Evolutionary conservation across 1,140 invertebrate species (phyloP).

Genomic region (Drosophila dunni): DNA sequence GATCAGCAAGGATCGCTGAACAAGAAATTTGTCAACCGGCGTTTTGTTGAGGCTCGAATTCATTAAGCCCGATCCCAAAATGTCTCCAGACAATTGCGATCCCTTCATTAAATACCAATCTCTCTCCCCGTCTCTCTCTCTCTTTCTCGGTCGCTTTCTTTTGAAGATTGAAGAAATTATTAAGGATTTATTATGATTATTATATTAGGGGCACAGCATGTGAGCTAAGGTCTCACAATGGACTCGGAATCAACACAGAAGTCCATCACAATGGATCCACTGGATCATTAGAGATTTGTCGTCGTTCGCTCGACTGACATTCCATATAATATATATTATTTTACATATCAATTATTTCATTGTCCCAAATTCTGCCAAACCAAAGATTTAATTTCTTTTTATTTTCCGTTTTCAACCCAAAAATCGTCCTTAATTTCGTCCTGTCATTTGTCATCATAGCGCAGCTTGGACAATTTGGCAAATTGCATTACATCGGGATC

Average conservation of each 20-base stretch:
- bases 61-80: slow-evolving; percentile 62
- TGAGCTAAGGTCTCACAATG: slow-evolving; percentile 18
- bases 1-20: slow-evolving; percentile 66
- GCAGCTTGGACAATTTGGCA: slow-evolving; percentile 46
- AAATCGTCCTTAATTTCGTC: slow-evolving; percentile 35
- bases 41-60: slow-evolving; percentile 62
- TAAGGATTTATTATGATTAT: slow-evolving; percentile 84
- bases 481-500: slow-evolving; percentile 52
- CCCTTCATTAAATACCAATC: slow-evolving; percentile 79
- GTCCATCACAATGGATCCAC: slow-evolving; percentile 16
- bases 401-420: slow-evolving; percentile 26
- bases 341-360: slow-evolving; percentile 83
- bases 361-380: slow-evolving; percentile 34
- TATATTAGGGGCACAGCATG: slow-evolving; percentile 81
- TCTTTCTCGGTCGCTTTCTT: slow-evolving; percentile 60
- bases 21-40: slow-evolving; percentile 71
- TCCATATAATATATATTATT: slow-evolving; percentile 64
- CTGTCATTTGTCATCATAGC: slow-evolving; percentile 28
- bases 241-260: slow-evolving; percentile 38
- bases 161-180: slow-evolving; percentile 80
- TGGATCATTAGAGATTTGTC: slow-evolving; percentile 68
- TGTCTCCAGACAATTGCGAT: slow-evolving; percentile 20
- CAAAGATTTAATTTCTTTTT: slow-evolving; percentile 13
- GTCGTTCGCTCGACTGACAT: slow-evolving; percentile 15
- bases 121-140: slow-evolving; percentile 18